Evolutionary conservation across 2,797 vertebrate species (phyloP), one percentile per base, ranked within the genome.

Genomic region (Malurus leucopterus): DNA sequence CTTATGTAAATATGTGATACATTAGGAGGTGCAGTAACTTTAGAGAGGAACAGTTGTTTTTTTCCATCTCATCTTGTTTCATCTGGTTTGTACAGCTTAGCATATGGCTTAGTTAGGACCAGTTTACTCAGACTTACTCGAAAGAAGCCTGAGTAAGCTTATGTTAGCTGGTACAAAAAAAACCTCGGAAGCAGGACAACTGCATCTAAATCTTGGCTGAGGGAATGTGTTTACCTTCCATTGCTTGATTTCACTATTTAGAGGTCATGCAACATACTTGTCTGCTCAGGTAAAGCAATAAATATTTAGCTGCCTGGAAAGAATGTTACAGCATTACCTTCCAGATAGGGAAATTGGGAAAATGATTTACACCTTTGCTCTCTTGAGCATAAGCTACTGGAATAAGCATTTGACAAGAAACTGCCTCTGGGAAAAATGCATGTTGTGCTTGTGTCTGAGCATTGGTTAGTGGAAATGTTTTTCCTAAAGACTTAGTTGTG

Each of bases 291-390:
- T 88, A 84, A 18, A 78, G 63, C 72, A 78, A 74, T 94, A 95
- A 92, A 92, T 90, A 91, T 83, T 69, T 80, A 80, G 55, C 65
- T 90, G 72, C 75, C 68, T 82, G 38, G 29, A 83, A 91, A 89
- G 82, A 95, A 89, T 75, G 63, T 72, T 81, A 58, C 20, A 88
- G 76, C 16, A 41, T 75, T 89, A 91, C 61, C 34, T 50, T 91
- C 87, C 63, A 78, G 49, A 81, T 19, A 47, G 61, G 74, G 44
- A 29, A 51, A 34, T 32, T 24, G 27, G 67, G 19, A 41, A 71
- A 76, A 84, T 81, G 34, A 94, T 94, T 94, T 86, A 80, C 78
- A 53, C 12, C 32, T 89, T 71, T 72, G 59, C 54, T 63, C 40
- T 54, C 67, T 50, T 50, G 61, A 78, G 67, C 85, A 75, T 73